These are phyloP conservation scores for Chrysochloris asiatica DNA, from an alignment of 2,113 vertebrate genomes.

Conservation along the genomic window DNA sequence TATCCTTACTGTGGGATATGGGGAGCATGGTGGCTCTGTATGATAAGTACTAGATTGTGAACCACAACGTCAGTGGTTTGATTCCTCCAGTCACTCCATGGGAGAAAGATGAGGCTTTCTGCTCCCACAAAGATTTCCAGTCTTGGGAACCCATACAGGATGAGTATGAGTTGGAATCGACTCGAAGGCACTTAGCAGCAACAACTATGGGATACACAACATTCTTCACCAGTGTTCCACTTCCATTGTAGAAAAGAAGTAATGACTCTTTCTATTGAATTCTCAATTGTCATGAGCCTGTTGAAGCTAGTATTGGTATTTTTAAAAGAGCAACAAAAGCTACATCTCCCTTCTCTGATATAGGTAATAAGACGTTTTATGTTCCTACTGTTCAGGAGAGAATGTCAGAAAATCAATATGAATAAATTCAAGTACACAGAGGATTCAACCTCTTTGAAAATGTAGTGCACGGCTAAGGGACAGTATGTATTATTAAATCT, in stretches of 20 bases:
- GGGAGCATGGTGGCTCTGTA: too few relatives aligned
- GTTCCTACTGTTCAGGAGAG: slow-evolving; percentile 62
- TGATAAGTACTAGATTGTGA: too few relatives aligned
- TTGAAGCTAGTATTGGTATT: slow-evolving; percentile 65
- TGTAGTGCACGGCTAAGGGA: slow-evolving; percentile 29
- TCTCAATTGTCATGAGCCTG: slow-evolving; percentile 61
- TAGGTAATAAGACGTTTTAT: slow-evolving; percentile 74
- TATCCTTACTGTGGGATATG: not conserved
- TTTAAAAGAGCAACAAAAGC: slow-evolving; percentile 75
- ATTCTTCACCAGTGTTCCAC: not conserved
- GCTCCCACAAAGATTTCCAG: too few relatives aligned
- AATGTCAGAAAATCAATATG: slow-evolving; percentile 72
- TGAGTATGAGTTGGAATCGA: too few relatives aligned
- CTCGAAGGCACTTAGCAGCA: too few relatives aligned
- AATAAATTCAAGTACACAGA: slow-evolving; percentile 54
- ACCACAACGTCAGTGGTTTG: too few relatives aligned
- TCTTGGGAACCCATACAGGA: too few relatives aligned
- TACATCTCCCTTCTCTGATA: slow-evolving; percentile 66
- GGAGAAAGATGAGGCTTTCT: too few relatives aligned
- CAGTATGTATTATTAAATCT: slow-evolving; percentile 41
- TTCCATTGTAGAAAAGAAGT: slow-evolving; percentile 55
- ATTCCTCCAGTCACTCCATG: too few relatives aligned
- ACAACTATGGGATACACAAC: not conserved
- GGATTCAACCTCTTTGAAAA: slow-evolving; percentile 62
- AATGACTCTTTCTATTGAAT: slow-evolving; percentile 53